Conservation (phyloP, 2,888 invertebrate genomes). For the Ophraella communa region DNA sequence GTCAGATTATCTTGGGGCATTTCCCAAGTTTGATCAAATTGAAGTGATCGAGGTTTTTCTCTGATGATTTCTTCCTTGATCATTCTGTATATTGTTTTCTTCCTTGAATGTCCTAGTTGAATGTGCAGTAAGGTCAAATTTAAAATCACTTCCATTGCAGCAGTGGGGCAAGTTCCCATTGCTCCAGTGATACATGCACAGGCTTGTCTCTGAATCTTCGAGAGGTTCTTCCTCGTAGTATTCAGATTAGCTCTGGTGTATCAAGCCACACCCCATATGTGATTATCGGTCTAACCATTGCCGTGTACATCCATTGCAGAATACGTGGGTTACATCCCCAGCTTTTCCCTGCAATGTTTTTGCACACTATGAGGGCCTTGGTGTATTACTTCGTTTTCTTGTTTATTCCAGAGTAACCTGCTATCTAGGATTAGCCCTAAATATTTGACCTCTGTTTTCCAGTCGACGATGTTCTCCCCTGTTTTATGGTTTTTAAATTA, state of each 20-base stretch:
- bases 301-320: constrained; percentile 13
- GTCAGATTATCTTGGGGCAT: no score
- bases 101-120: no score
- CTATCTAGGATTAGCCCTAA: no score
- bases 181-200: neutral
- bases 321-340: constrained; percentile 3
- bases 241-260: no score
- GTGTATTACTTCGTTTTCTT: neutral
- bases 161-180: constrained; percentile 2
- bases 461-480: neutral
- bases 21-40: no score
- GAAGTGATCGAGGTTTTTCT: no score
- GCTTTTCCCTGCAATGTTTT: neutral
- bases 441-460: neutral
- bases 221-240: neutral
- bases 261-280: neutral
- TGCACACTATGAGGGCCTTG: neutral
- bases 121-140: no score
- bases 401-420: no score
- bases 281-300: constrained; percentile 8
- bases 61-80: no score
- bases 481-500: neutral
- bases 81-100: no score
- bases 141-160: constrained; percentile 2
- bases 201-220: neutral